A percentile compares a stretch with the other conserved stretches of the same genome.
phyloP scores from a whole-genome alignment of 1,140 invertebrate species.

The Drosophila persimilis region DNA sequence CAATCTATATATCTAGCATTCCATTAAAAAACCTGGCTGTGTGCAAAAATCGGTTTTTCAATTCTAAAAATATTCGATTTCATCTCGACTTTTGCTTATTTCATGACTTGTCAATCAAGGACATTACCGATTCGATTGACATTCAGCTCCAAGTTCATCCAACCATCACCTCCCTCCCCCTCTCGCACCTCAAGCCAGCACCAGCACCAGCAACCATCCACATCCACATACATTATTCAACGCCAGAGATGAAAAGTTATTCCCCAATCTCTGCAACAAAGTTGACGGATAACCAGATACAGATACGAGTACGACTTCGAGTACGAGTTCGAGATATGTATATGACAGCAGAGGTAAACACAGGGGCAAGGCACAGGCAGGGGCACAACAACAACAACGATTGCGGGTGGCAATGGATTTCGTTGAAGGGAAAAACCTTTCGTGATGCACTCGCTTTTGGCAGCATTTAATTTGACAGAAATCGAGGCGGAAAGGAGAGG shows the following conservation, averaged over 20 bases:
- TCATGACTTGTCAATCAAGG: constrained; percentile 34
- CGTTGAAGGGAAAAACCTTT: constrained; percentile 27
- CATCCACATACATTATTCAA: constrained; percentile 43
- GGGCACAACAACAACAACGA: constrained; percentile 8
- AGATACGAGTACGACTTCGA: neutral
- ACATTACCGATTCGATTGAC: constrained; percentile 36
- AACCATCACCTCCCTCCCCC: too few species aligned
- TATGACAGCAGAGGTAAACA: neutral
- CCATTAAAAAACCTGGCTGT: neutral
- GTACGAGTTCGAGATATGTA: too few species aligned
- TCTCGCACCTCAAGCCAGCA: constrained; percentile 22
- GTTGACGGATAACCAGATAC: constrained; percentile 24
- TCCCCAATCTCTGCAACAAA: constrained; percentile 4
- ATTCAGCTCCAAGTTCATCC: constrained; percentile 42
- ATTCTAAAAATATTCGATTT: neutral
- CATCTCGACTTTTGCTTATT: constrained; percentile 4
- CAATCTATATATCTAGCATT: too few species aligned
- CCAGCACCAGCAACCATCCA: neutral
- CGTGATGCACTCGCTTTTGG: constrained; percentile 29
- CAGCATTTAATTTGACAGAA: neutral
- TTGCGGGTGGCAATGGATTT: constrained; percentile 35
- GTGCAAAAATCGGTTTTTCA: neutral
- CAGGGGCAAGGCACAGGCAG: constrained; percentile 22
- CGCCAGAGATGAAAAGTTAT: constrained; percentile 33
- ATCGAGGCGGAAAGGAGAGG: constrained; percentile 6